A percentile compares a stretch with the other conserved stretches of the same genome.
Evolutionary conservation across 2,113 vertebrate species (phyloP).

Genomic region (Mobula birostris): DNA sequence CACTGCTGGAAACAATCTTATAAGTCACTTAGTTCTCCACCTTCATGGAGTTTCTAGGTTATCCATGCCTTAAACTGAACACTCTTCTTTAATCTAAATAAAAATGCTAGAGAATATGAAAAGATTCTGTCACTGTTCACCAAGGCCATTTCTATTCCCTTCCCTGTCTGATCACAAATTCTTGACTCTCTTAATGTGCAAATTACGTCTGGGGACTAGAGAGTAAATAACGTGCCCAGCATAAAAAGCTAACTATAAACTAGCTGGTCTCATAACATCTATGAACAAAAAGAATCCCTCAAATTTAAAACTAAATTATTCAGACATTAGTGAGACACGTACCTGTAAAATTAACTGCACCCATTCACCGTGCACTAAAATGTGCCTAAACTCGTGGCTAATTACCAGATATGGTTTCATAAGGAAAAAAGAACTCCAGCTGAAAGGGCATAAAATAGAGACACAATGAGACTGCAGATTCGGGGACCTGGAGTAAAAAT

Average conservation of each 20-base stretch:
- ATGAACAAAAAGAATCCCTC: not conserved
- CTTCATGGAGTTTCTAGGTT: not conserved
- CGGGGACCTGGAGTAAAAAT: too few relatives aligned
- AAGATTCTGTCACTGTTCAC: not conserved
- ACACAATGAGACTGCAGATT: too few relatives aligned
- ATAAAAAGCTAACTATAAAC: not conserved
- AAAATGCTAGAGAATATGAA: not conserved
- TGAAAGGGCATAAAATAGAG: too few relatives aligned
- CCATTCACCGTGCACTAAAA: too few relatives aligned
- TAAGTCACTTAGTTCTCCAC: not conserved
- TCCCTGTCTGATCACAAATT: not conserved
- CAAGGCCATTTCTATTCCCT: not conserved
- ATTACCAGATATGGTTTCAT: too few relatives aligned
- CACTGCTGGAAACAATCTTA: not conserved
- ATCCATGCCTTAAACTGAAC: not conserved
- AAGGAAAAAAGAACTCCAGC: too few relatives aligned
- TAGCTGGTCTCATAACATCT: not conserved
- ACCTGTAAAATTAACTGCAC: too few relatives aligned
- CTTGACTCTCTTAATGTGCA: not conserved
- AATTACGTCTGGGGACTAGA: not conserved
- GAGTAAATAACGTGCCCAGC: not conserved
- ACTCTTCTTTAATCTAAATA: not conserved
- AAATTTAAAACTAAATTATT: not conserved
- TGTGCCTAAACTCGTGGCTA: too few relatives aligned
- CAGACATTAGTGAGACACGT: not conserved